Evolutionary conservation across 2,113 vertebrate species (phyloP).

Genomic region (Ceuthmochares aereus): DNA sequence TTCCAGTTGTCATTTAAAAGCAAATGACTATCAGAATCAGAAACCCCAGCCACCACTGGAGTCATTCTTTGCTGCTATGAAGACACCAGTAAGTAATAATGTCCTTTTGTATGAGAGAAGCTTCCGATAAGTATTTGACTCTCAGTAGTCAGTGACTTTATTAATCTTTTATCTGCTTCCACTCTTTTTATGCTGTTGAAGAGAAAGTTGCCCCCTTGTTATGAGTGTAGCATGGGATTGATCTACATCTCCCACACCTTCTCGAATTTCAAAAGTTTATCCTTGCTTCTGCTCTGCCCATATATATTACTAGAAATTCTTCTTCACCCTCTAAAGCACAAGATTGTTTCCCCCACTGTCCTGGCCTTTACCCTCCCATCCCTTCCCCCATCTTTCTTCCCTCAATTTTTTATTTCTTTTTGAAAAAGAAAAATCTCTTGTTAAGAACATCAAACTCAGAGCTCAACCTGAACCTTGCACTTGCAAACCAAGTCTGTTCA

Average conservation of each 20-base stretch:
- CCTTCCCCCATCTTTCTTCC: neutral
- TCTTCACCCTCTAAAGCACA: neutral
- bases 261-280: neutral
- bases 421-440: neutral
- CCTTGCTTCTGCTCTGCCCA: neutral
- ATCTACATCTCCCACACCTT: neutral
- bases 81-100: neutral
- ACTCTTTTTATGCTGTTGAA: neutral
- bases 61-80: neutral
- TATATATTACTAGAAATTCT: neutral
- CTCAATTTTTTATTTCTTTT: neutral
- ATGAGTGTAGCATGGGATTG: neutral
- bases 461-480: neutral
- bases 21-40: neutral
- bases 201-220: neutral
- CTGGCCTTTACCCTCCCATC: neutral
- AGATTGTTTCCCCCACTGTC: neutral
- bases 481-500: neutral
- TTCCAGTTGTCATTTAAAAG: neutral
- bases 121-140: neutral
- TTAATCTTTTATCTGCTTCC: neutral
- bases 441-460: neutral
- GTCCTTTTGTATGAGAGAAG: neutral
- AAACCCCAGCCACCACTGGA: neutral
- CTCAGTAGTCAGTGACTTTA: neutral